phyloP scores from a whole-genome alignment of 2,888 invertebrate species.

The Hypercompe scribonia region DNA sequence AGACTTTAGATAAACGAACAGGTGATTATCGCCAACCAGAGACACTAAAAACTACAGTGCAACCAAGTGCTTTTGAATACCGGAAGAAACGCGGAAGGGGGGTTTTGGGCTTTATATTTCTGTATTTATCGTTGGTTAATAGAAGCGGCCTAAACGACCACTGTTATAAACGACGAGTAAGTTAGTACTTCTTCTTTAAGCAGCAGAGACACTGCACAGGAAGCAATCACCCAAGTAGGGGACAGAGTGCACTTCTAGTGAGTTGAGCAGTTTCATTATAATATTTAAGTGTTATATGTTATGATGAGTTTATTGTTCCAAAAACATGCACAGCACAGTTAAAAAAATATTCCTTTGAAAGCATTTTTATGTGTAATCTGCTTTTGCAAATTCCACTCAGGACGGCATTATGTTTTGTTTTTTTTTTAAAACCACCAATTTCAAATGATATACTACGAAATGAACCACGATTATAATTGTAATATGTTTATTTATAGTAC shows the following conservation, averaged over 20 bases:
- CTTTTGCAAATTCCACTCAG: no score
- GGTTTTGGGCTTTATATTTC: not conserved
- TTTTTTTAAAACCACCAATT: not conserved
- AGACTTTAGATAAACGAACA: no score
- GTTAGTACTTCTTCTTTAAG: not conserved
- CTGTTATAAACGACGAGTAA: not conserved
- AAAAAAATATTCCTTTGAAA: not conserved
- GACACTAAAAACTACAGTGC: no score
- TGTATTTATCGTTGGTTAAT: no score
- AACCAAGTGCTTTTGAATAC: no score
- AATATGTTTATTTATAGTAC: no score
- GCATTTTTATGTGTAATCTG: no score
- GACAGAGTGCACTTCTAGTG: not conserved
- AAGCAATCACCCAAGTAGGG: not conserved
- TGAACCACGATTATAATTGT: not conserved
- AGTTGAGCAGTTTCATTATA: not conserved
- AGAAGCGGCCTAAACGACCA: no score
- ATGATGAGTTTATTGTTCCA: not conserved
- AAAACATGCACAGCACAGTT: not conserved
- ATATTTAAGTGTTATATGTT: not conserved
- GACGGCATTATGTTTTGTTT: no score
- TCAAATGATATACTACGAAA: not conserved
- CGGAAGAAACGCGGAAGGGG: not conserved
- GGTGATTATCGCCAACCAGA: no score
- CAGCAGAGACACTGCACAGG: not conserved